A percentile compares a stretch with the other conserved stretches of the same genome.
Conservation (phyloP, 2,113 vertebrate species). For the Marmota monax region DNA sequence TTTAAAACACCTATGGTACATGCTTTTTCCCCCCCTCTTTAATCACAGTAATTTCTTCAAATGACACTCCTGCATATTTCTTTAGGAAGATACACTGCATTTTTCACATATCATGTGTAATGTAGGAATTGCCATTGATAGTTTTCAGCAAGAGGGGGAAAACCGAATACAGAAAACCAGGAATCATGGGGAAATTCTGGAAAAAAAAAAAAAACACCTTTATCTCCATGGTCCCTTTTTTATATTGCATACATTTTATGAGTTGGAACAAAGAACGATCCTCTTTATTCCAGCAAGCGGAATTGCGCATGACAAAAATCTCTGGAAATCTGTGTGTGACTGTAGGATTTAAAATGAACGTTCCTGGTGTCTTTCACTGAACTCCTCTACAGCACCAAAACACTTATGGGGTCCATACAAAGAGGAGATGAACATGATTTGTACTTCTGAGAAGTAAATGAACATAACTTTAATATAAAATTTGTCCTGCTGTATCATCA, state of each 20-base stretch:
- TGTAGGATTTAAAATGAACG: constrained; percentile 17
- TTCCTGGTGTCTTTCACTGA: constrained; percentile 51
- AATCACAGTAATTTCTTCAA: constrained; percentile 85
- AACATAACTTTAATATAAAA: constrained; percentile 40
- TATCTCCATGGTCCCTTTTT: constrained; percentile 78
- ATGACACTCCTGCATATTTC: constrained; percentile 72
- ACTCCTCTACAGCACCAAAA: constrained; percentile 36
- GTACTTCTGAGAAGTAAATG: constrained; percentile 55
- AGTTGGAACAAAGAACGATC: constrained; percentile 67
- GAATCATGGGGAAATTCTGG: constrained; percentile 62
- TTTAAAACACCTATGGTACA: constrained; percentile 63
- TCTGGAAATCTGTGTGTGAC: constrained; percentile 56
- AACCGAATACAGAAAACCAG: constrained; percentile 76
- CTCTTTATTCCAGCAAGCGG: constrained; percentile 36
- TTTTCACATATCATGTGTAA: constrained; percentile 74
- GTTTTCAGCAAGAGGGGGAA: constrained; percentile 68
- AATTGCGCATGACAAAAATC: constrained; percentile 55
- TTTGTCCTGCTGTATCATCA: neutral
- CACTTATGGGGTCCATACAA: neutral
- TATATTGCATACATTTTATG: constrained; percentile 78
- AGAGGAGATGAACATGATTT: neutral
- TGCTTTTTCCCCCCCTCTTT: constrained; percentile 61
- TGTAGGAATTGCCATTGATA: constrained; percentile 69
- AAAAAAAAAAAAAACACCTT: constrained; percentile 47
- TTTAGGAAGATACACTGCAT: constrained; percentile 71